These are phyloP conservation scores for Merops nubicus DNA, from an alignment of 2,113 vertebrate genomes.

Conservation along the genomic window DNA sequence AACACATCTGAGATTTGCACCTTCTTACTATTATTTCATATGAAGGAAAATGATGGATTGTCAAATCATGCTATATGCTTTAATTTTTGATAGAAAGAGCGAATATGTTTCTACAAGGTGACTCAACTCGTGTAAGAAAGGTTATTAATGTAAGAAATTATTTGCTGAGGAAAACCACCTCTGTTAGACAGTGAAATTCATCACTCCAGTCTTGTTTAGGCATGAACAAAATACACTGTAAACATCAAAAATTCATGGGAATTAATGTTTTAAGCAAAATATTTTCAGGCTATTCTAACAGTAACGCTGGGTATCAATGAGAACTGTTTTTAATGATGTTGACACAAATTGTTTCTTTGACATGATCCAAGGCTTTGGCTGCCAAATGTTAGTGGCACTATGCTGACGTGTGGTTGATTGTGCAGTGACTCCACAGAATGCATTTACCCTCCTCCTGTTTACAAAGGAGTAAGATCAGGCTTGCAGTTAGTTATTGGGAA, in stretches of 20 bases:
- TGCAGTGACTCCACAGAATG: not conserved
- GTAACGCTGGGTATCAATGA: not conserved
- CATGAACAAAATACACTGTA: conserved; percentile 40
- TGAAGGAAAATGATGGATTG: conserved; percentile 51
- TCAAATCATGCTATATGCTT: conserved; percentile 45
- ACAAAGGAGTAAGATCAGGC: not conserved
- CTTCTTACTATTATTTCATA: conserved; percentile 40
- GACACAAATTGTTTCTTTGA: not conserved
- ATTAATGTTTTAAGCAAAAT: conserved; percentile 4
- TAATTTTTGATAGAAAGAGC: conserved; percentile 69
- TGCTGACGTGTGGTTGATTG: fast-evolving
- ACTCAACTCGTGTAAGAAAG: conserved; percentile 46
- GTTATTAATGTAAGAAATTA: conserved; percentile 73
- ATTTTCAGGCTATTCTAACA: conserved; percentile 13
- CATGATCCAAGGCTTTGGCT: not conserved
- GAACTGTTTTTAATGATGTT: not conserved
- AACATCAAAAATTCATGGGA: conserved; percentile 10
- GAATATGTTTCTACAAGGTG: conserved; percentile 64
- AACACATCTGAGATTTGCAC: conserved; percentile 17
- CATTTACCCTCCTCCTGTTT: not conserved
- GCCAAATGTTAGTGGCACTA: not conserved
- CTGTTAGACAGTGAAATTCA: conserved; percentile 66
- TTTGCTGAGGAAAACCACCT: conserved; percentile 70
- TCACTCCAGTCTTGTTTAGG: conserved; percentile 59
- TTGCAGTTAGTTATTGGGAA: not conserved